Base-by-base conservation (phyloP, 2,888 invertebrate species). In the Adelphocoris suturalis region DNA sequence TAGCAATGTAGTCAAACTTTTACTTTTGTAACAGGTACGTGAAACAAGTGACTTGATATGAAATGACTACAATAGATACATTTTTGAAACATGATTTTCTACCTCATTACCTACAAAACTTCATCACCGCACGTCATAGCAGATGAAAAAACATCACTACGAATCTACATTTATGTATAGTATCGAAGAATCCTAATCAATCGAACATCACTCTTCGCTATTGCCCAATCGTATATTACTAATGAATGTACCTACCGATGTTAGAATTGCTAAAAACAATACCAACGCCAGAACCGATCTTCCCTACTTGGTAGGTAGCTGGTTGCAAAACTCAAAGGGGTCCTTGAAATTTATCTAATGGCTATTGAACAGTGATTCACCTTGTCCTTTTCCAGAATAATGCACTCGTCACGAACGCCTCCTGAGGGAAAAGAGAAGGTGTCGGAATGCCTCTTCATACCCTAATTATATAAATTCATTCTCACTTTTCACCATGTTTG, bases 291-390 rank as follows among this genome's bases (percentile, higher is more conserved):
- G 68, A 13, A 13, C 23, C 23, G 19, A 68, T 68, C 68, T 68
- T 19, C 23, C 68, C 23, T 23, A 68, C 68, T 37, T 37, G 68
- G 68, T 68, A 23, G 68, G 68, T 68, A 23, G 68, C 23, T 12
- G 23, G 11, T 68, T 68, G 68, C 68, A 23, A 19, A 23, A 68
- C 68, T 68, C 1, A 23, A 12, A 0, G 27, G 68, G 27, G 68
- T 68, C 68, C 68, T 68, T 68, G 68, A 23, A 68, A 23, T 68
- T 68, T 68, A 5, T 68, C 68, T 23, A 68, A 68, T 23, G 68
- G 19, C 68, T 23, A 27, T 68, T 68, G 27, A 68, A 68, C 68
- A 68, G 23, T 68, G 68, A 68, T 23, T 68, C 68, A 68, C 68
- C 68, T 68, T 68, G 68, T 68, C 68, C 68, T 68, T 68, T 68